Evolutionary conservation across 2,797 vertebrate genomes (phyloP).

Genomic region (Artibeus jamaicensis): DNA sequence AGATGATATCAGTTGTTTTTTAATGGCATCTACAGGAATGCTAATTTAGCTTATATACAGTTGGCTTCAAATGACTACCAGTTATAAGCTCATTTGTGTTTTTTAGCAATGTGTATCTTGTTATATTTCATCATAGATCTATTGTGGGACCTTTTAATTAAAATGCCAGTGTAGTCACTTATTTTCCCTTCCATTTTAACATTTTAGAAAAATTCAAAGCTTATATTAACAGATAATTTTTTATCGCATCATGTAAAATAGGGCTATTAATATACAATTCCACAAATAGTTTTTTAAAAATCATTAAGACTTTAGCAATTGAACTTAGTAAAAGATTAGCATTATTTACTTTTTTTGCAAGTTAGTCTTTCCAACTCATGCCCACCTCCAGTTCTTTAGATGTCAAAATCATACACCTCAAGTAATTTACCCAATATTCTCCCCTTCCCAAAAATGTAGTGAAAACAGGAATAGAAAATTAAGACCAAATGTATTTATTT

Average conservation of each 20-base stretch:
- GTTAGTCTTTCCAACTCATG: neutral
- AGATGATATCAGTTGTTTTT: neutral
- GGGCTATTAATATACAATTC: neutral
- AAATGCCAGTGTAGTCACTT: neutral
- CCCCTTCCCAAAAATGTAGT: neutral
- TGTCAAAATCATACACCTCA: neutral
- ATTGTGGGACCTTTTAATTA: neutral
- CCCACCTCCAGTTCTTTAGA: neutral
- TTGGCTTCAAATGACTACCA: neutral
- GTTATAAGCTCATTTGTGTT: neutral
- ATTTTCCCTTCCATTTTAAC: constrained; percentile 40
- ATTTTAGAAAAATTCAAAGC: constrained; percentile 2
- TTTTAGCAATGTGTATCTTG: neutral
- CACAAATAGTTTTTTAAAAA: constrained; percentile 26
- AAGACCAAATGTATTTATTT: constrained; percentile 17
- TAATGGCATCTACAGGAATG: neutral
- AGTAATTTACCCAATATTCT: neutral
- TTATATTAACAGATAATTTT: constrained; percentile 48
- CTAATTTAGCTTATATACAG: neutral
- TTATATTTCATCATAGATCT: constrained; percentile 12
- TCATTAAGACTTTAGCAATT: neutral
- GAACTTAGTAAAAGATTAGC: neutral
- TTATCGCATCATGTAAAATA: constrained; percentile 10
- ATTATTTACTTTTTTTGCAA: neutral
- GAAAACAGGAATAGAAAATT: constrained; percentile 8